These are phyloP conservation scores for Maniola jurtina DNA, from an alignment of 1,140 invertebrate species.

Conservation along the genomic window DNA sequence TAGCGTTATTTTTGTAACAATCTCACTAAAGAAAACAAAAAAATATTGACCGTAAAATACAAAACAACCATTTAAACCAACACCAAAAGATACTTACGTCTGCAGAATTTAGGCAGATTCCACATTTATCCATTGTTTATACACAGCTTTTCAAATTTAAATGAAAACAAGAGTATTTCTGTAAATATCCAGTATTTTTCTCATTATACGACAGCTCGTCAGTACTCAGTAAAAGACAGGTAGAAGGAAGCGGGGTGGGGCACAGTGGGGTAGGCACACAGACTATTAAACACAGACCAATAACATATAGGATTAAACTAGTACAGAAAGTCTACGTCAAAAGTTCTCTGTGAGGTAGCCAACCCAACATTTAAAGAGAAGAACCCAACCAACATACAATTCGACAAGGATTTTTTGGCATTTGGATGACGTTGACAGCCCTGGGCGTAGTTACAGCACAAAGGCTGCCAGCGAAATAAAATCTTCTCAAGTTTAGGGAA, in stretches of 20 bases:
- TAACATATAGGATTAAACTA: too few relatives aligned
- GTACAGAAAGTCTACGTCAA: too few relatives aligned
- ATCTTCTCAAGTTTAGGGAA: too few relatives aligned
- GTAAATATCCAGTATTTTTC: constrained; percentile 61
- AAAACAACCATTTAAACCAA: constrained; percentile 36
- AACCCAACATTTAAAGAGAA: too few relatives aligned
- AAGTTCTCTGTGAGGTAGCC: too few relatives aligned
- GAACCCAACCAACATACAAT: too few relatives aligned
- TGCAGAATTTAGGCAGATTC: constrained; percentile 65
- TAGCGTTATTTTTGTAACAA: constrained; percentile 67
- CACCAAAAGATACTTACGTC: constrained; percentile 53
- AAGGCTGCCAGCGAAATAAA: too few relatives aligned
- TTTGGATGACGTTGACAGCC: too few relatives aligned
- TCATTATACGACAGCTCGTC: constrained; percentile 59
- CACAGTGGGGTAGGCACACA: constrained; percentile 46
- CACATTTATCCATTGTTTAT: constrained; percentile 70
- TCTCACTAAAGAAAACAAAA: constrained; percentile 72
- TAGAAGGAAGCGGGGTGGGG: constrained; percentile 58
- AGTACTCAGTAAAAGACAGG: constrained; percentile 53
- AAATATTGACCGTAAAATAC: constrained; percentile 56
- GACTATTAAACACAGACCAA: neutral
- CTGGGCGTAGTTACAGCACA: too few relatives aligned
- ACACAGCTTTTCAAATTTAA: constrained; percentile 33
- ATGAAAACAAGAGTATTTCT: constrained; percentile 51
- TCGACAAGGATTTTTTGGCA: too few relatives aligned